Evolutionary conservation across 2,113 vertebrate species (phyloP), one percentile per base, ranked within the genome.

Genomic region (Enhydra lutris): DNA sequence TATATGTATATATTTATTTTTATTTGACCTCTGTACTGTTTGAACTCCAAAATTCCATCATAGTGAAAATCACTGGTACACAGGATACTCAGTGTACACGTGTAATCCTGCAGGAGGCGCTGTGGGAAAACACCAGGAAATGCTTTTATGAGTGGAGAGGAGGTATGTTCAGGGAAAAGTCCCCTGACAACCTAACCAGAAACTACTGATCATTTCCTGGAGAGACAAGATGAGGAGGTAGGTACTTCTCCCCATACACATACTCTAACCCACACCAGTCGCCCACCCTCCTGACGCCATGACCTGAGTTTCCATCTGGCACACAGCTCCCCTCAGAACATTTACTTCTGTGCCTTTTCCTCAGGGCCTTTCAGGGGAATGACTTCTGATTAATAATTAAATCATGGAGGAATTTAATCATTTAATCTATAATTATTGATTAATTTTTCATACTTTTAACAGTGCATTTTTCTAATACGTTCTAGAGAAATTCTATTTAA

Each of bases 171-270:
- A 31, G 34, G 34, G 29, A 65, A 69, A 24, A 76, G 50, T 80
- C 20, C 6, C 29, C 59, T 47, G 14, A 82, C 67, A 52, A 34
- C 15, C 31, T 92, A 18, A 45, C 52, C 34, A 79, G 17, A 14
- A 84, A 23, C 18, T 23, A 65, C 29, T 31, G 11, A 65, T 13
- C 80, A 8, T 71, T 63, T 84, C 47, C 18, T 13, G 34, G 29
- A 47, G 36, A 79, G 23, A 42, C 36, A 83, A 83, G 42, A 29
- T 3, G 12, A 80, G 61, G 85, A 5, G 21, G 15, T n/a, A 29
- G 1, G 14, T 31, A 29, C 6, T 23, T 82, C 3, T 82, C 21
- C 17, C 1, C 4, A 4, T 47, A 61, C 2, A 7, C 10, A 8
- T 7, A 45, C 34, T n/a, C 23, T 20, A 45, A 9, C 24, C 24